Base-by-base conservation (phyloP, 1,140 invertebrate genomes). In the Cherax quadricarinatus region DNA sequence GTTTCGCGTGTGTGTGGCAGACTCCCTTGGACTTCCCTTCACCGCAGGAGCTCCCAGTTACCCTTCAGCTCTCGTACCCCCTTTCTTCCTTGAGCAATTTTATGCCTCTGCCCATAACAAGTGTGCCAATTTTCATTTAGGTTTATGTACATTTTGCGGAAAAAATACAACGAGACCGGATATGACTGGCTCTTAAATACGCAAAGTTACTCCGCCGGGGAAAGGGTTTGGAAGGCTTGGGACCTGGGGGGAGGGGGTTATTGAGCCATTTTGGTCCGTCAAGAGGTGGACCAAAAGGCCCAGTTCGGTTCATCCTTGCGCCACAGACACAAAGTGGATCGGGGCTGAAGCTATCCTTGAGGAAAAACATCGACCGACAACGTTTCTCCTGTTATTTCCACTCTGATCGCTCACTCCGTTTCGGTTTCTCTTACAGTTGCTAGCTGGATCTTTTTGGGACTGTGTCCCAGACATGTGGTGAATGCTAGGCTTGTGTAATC, bases 151-250 rank as follows among this genome's bases (percentile, higher is more conserved):
- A 83, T 83, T 83, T 83, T 57, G 57, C 51, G 51, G 51, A 83
- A 83, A 83, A 83, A 83, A 83, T 83, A 60, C 81, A 60, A 60
- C 81, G 51, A 83, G 81, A 21, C 81, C 81, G 81, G 81, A 83
- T 83, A 83, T 83, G 81, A 83, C 81, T 83, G 49, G 51, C 49
- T 83, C 81, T 57, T 83, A 83, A 83, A 83, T 57, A 83, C 51
- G 49, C 24, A 57, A 83, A 83, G 81, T 83, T 57, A 83, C 81
- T 57, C 30, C 51, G 81, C 14, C 81, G 81, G 49, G 30, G 57
- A 83, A 24, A 30, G 10, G 51, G 49, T n/a, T 83, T n/a, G 10
- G 5, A 9, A 5, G 18, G 62, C 6, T 57, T 7, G 53, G 53
- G 53, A 14, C 6, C 0, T 1, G 53, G 53, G 53, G 12, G 12